A percentile compares a stretch with the other conserved stretches of the same genome.
These are phyloP conservation scores for Antheraea pernyi DNA, from an alignment of 1,140 invertebrate species.

Conservation along the genomic window DNA sequence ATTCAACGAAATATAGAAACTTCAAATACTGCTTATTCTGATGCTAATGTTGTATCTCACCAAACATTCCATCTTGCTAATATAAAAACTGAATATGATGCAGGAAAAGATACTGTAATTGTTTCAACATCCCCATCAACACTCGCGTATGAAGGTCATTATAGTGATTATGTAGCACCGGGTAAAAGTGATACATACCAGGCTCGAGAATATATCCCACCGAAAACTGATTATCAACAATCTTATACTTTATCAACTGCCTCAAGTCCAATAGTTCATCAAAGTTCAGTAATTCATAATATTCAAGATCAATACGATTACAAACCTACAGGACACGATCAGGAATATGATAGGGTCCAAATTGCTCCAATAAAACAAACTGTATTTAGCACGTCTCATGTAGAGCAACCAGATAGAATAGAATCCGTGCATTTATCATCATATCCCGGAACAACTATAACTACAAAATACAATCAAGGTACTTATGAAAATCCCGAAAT, in stretches of 20 bases:
- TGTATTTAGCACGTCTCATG: conserved; percentile 35
- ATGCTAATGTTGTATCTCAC: conserved; percentile 64
- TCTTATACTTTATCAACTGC: conserved; percentile 42
- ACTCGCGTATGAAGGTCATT: conserved; percentile 65
- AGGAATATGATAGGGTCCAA: conserved; percentile 43
- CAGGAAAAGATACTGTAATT: conserved; percentile 50
- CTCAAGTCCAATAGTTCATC: conserved; percentile 42
- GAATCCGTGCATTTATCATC: conserved; percentile 50
- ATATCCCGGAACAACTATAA: conserved; percentile 34
- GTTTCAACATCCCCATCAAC: conserved; percentile 64
- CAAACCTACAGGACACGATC: conserved; percentile 39
- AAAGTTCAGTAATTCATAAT: conserved; percentile 31
- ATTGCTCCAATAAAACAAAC: conserved; percentile 31
- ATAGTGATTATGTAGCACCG: conserved; percentile 48
- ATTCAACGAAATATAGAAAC: conserved; percentile 51
- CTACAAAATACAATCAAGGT: conserved; percentile 46
- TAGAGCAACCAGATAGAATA: conserved; percentile 36
- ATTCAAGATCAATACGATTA: conserved; percentile 40
- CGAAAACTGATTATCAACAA: conserved; percentile 50
- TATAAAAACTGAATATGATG: conserved; percentile 31
- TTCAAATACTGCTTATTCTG: conserved; percentile 50
- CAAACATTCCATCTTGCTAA: conserved; percentile 59
- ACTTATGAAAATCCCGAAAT: conserved; percentile 57
- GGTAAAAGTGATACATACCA: conserved; percentile 45
- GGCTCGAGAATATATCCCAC: conserved; percentile 62